phyloP scores from a whole-genome alignment of 2,888 invertebrate species.

The Lacanobia wlatinum region DNA sequence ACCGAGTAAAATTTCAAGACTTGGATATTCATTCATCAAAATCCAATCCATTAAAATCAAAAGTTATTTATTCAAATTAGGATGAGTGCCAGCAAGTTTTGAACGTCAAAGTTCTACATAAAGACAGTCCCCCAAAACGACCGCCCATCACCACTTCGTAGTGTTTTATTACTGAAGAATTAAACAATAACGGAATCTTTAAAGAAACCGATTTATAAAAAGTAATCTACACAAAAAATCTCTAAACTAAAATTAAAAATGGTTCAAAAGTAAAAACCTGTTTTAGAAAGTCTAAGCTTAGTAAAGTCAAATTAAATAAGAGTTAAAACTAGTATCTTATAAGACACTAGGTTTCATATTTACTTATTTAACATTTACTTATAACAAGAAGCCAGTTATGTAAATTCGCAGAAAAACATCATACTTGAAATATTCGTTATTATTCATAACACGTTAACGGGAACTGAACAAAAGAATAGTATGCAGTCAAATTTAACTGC shows the following conservation, averaged over 20 bases:
- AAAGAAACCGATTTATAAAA: background rate
- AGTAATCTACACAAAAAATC: background rate
- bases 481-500: slow-evolving; percentile 14
- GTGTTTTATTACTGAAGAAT: background rate
- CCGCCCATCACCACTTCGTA: too few species aligned
- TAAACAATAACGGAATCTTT: background rate
- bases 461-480: slow-evolving; percentile 26
- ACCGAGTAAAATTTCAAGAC: background rate
- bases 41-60: too few species aligned
- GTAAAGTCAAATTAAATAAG: slow-evolving; percentile 4
- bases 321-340: background rate
- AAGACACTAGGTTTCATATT: slow-evolving; percentile 13
- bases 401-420: slow-evolving; percentile 23
- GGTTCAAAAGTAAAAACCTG: background rate
- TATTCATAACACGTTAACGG: slow-evolving; percentile 23
- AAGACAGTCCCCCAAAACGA: too few species aligned
- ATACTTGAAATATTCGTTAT: slow-evolving; percentile 14
- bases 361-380: background rate
- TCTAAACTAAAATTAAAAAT: background rate
- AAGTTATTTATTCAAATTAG: too few species aligned
- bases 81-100: too few species aligned
- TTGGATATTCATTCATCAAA: too few species aligned
- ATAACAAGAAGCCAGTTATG: background rate
- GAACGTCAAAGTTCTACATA: too few species aligned
- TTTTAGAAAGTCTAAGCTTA: slow-evolving; percentile 22